Evolutionary conservation across 2,888 invertebrate species (phyloP), one percentile per base, ranked within the genome.

Genomic region (Stratiomys singularior): DNA sequence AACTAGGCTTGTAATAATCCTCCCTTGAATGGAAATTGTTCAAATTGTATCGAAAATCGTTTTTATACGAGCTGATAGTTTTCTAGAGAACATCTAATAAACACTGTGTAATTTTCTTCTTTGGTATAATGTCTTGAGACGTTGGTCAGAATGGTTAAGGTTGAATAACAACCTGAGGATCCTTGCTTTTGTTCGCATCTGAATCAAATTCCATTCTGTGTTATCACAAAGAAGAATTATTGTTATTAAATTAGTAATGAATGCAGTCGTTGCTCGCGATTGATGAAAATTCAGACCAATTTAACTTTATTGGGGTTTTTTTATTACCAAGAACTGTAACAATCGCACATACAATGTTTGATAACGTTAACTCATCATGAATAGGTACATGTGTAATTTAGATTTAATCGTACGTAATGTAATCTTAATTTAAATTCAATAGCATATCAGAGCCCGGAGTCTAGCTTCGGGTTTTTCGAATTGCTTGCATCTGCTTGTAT

Each of bases 231-330:
- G 44, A 13, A 21, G n/a, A n/a, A 44, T 66, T 18, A 66, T 66
- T 66, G 66, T 66, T 44, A 66, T 21, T 66, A 37, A 44, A 66
- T 66, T 66, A 66, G 52, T n/a, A 9, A 52, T 52, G 52, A 52
- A 52, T 52, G 52, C 52, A 52, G 2, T 52, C 7, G 15, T 5
- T 15, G 15, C 52, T 9, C 52, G 15, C 7, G 15, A 18, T 5
- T 15, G 52, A 52, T 52, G 52, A 52, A 52, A 52, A n/a, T 5
- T 13, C 15, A 15, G 52, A 13, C 7, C 52, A 4, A 4, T 52
- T 52, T 13, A 52, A 9, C 15, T 52, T 52, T 52, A 4, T 52
- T 52, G n/a, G n/a, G n/a, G n/a, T n/a, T n/a, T n/a, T n/a, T n/a
- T n/a, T n/a, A n/a, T n/a, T n/a, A n/a, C n/a, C n/a, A n/a, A n/a